phyloP scores from a whole-genome alignment of 2,888 invertebrate genomes.

The Folsomia manolachei region DNA sequence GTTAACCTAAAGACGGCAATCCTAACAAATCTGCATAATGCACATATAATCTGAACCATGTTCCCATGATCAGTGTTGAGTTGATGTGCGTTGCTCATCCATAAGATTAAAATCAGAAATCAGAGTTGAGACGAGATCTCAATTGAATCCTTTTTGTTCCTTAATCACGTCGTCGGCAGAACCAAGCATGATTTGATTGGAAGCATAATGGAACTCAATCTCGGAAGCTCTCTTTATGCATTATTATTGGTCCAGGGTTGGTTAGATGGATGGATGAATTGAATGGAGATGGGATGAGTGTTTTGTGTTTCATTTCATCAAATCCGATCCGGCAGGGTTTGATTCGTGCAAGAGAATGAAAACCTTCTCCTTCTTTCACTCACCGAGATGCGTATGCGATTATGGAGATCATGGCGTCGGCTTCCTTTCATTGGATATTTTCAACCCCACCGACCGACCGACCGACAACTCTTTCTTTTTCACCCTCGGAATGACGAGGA shows the following conservation, averaged over 20 bases:
- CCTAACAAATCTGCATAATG: too few relatives aligned
- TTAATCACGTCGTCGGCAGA: constrained; percentile 12
- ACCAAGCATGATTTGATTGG: background rate
- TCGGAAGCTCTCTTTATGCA: background rate
- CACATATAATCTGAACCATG: too few relatives aligned
- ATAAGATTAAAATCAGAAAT: too few relatives aligned
- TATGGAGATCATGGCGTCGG: constrained; percentile 30
- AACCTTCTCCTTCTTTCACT: background rate
- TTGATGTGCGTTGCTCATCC: background rate
- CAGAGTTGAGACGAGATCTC: constrained; percentile 1
- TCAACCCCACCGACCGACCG: background rate
- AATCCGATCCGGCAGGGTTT: constrained; percentile 1
- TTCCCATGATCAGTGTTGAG: background rate
- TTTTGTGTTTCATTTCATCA: background rate
- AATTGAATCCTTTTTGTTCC: constrained; percentile 18
- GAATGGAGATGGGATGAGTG: background rate
- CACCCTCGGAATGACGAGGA: too few relatives aligned
- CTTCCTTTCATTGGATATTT: constrained; percentile 16
- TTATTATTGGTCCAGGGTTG: too few relatives aligned
- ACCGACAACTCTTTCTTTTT: background rate
- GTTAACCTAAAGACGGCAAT: too few relatives aligned
- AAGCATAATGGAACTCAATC: constrained; percentile 9
- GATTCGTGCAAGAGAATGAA: background rate
- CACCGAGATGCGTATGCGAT: constrained; percentile 19
- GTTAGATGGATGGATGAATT: background rate